phyloP scores from a whole-genome alignment of 2,797 vertebrate species.

The Rhinogobio ventralis region DNA sequence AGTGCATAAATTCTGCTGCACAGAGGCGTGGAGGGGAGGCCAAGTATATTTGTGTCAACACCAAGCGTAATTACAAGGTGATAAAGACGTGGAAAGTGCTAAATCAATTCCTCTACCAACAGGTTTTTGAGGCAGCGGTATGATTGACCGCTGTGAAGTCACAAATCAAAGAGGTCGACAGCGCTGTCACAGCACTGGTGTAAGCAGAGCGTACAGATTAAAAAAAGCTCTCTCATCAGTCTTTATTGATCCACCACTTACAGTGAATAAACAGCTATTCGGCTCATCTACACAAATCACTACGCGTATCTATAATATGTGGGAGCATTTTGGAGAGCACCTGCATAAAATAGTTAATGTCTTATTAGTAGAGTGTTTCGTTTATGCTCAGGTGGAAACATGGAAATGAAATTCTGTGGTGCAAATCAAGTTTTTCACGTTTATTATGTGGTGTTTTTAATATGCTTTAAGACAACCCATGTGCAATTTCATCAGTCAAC shows the following conservation, averaged over 20 bases:
- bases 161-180: slow-evolving; percentile 63
- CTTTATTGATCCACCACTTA: slow-evolving; percentile 82
- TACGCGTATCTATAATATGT: slow-evolving; percentile 51
- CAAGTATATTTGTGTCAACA: slow-evolving; percentile 83
- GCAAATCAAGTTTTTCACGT: not conserved
- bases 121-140: slow-evolving; percentile 81
- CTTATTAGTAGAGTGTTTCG: not conserved
- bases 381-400: not conserved
- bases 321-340: not conserved
- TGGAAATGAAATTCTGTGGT: not conserved
- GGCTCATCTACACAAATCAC: slow-evolving; percentile 68
- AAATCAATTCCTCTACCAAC: slow-evolving; percentile 87
- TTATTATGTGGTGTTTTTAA: not conserved
- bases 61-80: slow-evolving; percentile 86
- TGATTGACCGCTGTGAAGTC: slow-evolving; percentile 80
- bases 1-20: slow-evolving; percentile 80
- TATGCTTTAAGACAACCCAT: not conserved
- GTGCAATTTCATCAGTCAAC: not conserved
- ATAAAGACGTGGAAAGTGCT: slow-evolving; percentile 84
- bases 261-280: slow-evolving; percentile 80
- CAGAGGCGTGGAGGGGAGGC: slow-evolving; percentile 72
- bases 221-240: slow-evolving; percentile 77
- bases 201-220: slow-evolving; percentile 79
- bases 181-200: slow-evolving; percentile 76
- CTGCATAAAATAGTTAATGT: not conserved